phyloP scores from a whole-genome alignment of 2,888 invertebrate genomes.

The Oxycera nigricornis region DNA sequence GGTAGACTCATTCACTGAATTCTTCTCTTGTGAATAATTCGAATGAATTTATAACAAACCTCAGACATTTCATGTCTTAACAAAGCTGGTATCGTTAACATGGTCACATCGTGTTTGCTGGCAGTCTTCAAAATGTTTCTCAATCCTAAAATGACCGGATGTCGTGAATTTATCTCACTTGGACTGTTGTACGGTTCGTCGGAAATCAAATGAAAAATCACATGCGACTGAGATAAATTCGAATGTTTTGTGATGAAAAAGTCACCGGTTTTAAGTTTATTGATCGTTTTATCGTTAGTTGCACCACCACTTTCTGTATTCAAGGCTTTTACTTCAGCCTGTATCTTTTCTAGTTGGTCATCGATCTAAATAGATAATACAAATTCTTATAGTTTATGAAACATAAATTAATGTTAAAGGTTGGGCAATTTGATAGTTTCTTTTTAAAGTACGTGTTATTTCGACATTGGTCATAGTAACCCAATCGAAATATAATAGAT shows the following conservation, averaged over 20 bases:
- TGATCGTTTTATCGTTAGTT: constrained; percentile 55
- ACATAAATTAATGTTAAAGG: too few species aligned
- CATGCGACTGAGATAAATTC: constrained; percentile 92
- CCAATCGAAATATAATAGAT: too few species aligned
- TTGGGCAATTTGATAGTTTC: too few species aligned
- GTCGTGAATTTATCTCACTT: constrained; percentile 93
- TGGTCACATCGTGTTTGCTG: constrained; percentile 93
- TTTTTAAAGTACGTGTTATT: too few species aligned
- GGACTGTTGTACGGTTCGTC: constrained; percentile 74
- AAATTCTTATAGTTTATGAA: too few species aligned
- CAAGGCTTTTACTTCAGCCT: constrained; percentile 64
- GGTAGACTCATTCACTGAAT: not conserved
- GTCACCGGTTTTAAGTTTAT: constrained; percentile 79
- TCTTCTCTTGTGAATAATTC: constrained; percentile 3
- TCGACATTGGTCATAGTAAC: too few species aligned
- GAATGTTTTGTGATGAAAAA: constrained; percentile 88
- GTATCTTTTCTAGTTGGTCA: constrained; percentile 80
- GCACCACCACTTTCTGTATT: constrained; percentile 50
- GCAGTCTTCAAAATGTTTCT: constrained; percentile 94
- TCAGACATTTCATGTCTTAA: constrained; percentile 93
- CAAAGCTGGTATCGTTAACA: constrained; percentile 90
- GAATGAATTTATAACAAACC: constrained; percentile 64
- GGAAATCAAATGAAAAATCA: constrained; percentile 93
- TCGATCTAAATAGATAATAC: constrained; percentile 75
- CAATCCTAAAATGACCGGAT: constrained; percentile 92